Evolutionary conservation across 2,113 vertebrate genomes (phyloP), one percentile per base, ranked within the genome.

Genomic region (Ciconia maguari): DNA sequence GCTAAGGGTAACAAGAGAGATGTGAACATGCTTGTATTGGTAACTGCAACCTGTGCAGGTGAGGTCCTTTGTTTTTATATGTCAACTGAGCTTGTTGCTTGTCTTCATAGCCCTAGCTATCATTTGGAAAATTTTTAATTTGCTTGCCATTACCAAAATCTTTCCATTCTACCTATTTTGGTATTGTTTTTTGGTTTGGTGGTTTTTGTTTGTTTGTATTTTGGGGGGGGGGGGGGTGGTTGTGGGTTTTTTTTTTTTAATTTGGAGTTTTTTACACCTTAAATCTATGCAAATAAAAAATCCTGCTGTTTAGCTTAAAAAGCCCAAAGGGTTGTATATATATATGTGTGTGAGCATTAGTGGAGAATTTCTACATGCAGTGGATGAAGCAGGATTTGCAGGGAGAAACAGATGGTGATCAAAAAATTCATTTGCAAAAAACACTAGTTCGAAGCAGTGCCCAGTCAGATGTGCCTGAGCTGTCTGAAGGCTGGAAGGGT

Each of bases 1-100:
- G 11, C 22, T 57, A 32, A 69, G 18, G 8, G 4, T 55, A 51
- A 27, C 2, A 29, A 32, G 5, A 83, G 7, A 64, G 11, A 60
- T 4, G 30, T 16, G 11, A 70, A 76, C 9, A 69, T 57, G 36
- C 24, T 48, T 25, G 2, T 54, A 61, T 9, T 17, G 26, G 19
- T 42, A 68, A 55, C 11, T 49, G 36, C 14, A 60, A 3, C 1
- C 10, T 65, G 11, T 36, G 22, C 36, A 61, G 36, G 22, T 69
- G 15, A 61, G 41, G 9, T 18, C 11, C 13, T 72, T 18, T 60
- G 7, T 2, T 68, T 66, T 42, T 52, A 12, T 41, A 9, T 1
- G 0, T 54, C 7, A 36, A 13, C 49, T 57, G 32, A 27, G 2
- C 3, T 41, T 81, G 20, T 44, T 0, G 0, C 2, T 91, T 65